Percentiles rank a stretch among this genome's conserved stretches.
These are phyloP conservation scores for Coregonus clupeaformis DNA, from an alignment of 2,113 vertebrate genomes.

Conservation along the genomic window DNA sequence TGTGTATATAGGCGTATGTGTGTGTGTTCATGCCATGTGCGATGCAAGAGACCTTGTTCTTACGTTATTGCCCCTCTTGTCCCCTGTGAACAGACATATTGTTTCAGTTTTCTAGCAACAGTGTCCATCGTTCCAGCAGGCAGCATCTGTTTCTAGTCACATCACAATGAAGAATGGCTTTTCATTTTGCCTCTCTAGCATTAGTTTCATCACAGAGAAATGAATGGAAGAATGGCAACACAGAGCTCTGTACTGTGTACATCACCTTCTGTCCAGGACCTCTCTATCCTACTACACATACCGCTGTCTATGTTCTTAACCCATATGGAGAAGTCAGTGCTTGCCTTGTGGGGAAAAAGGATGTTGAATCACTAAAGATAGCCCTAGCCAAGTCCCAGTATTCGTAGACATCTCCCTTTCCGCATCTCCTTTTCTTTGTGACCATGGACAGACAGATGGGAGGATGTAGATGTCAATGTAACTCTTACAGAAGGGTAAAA, in stretches of 20 bases:
- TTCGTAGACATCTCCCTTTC: too few relatives aligned
- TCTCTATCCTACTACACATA: not conserved
- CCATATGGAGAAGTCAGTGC: too few relatives aligned
- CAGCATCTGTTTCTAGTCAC: constrained; percentile 60
- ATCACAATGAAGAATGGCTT: constrained; percentile 35
- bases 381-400: too few relatives aligned
- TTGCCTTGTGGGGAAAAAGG: too few relatives aligned
- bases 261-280: constrained; percentile 39
- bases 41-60: constrained; percentile 26
- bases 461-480: too few relatives aligned
- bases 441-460: too few relatives aligned
- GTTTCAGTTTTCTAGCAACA: constrained; percentile 44
- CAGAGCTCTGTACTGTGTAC: constrained; percentile 17
- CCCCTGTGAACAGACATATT: constrained; percentile 42
- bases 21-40: not conserved
- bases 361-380: too few relatives aligned
- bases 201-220: constrained; percentile 12
- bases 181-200: constrained; percentile 35
- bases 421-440: too few relatives aligned
- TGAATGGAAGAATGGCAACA: not conserved
- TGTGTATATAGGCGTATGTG: not conserved
- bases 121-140: constrained; percentile 10
- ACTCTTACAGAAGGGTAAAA: too few relatives aligned
- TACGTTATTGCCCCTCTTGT: constrained; percentile 1
- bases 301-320: too few relatives aligned